These are phyloP conservation scores for Papilio polytes DNA, from an alignment of 1,140 invertebrate species.

Conservation along the genomic window DNA sequence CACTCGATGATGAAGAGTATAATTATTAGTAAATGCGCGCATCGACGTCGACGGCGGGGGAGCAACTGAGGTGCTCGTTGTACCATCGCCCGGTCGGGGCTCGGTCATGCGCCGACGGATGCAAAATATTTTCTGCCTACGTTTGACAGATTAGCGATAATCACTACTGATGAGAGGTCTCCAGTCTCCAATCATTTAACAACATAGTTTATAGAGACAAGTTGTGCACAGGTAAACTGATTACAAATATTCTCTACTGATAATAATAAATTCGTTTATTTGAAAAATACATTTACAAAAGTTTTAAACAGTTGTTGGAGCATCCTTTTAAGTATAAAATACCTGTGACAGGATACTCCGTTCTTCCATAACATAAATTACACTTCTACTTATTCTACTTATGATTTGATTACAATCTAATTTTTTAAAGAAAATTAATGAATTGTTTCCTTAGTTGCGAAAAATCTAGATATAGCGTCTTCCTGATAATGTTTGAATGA, in stretches of 20 bases:
- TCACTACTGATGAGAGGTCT: slow-evolving; percentile 56
- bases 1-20: slow-evolving; percentile 23
- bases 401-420: neutral
- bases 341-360: too few relatives aligned
- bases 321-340: too few relatives aligned
- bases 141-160: slow-evolving; percentile 60
- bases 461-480: neutral
- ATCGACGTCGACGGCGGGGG: slow-evolving; percentile 46
- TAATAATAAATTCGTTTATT: too few relatives aligned
- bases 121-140: slow-evolving; percentile 43
- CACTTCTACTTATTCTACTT: neutral
- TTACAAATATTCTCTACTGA: too few relatives aligned
- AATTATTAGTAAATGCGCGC: slow-evolving; percentile 49
- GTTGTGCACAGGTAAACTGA: neutral
- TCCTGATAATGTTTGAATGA: neutral
- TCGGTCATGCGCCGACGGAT: slow-evolving; percentile 72
- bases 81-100: slow-evolving; percentile 52
- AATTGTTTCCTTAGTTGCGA: neutral
- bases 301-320: too few relatives aligned
- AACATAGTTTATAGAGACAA: neutral
- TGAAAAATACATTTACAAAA: too few relatives aligned
- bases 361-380: too few relatives aligned
- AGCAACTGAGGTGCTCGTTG: slow-evolving; percentile 61
- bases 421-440: neutral
- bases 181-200: slow-evolving; percentile 25